Base-by-base conservation (phyloP, 1,140 invertebrate genomes). In the Pseudachorutes palmiensis region DNA sequence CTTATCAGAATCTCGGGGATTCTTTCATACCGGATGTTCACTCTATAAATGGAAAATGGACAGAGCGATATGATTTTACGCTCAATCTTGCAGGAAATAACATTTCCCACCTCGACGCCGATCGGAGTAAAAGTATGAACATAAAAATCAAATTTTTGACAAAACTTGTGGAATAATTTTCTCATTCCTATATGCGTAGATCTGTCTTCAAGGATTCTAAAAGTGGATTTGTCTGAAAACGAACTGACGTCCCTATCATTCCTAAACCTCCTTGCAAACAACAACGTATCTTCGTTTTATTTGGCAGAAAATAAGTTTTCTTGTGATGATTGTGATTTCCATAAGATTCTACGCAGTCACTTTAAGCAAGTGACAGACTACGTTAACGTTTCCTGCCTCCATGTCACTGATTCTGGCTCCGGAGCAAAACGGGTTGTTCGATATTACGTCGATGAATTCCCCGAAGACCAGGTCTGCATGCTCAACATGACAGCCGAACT, bases 301-400 rank as follows among this genome's bases (percentile, higher is more conserved):
- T 28, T 73, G 48, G 59, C 72, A 19, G 64, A 69, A 9, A 73
- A 73, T 58, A 61, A 36, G 12, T 73, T 73, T 49, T 2, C 32
- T 19, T 73, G 72, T 36, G 62, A 68, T 26, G 72, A 67, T 9
- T 73, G 72, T 29, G 32, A 66, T 36, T 73, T 73, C 26, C 69
- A 71, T 14, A 55, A 65, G 62, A 51, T 68, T 1, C 63, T 68
- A 58, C 63, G 66, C 63, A 48, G 36, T 16, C 51, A 68, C 24
- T 65, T 64, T 30, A 57, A 71, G 16, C 57, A 62, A 32, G 67
- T 71, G 22, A 31, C 48, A 1, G 69, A 71, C 19, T 68, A 65
- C 16, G 22, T 59, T 28, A 67, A 67, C 49, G 66, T 71, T 1
- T 65, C 69, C 2, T 71, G 69, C 57, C 32, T 68, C 14, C 32